A percentile compares a stretch with the other conserved stretches of the same genome.
These are phyloP conservation scores for Proctacanthus coquilletti DNA, from an alignment of 1,140 invertebrate species.

Conservation along the genomic window DNA sequence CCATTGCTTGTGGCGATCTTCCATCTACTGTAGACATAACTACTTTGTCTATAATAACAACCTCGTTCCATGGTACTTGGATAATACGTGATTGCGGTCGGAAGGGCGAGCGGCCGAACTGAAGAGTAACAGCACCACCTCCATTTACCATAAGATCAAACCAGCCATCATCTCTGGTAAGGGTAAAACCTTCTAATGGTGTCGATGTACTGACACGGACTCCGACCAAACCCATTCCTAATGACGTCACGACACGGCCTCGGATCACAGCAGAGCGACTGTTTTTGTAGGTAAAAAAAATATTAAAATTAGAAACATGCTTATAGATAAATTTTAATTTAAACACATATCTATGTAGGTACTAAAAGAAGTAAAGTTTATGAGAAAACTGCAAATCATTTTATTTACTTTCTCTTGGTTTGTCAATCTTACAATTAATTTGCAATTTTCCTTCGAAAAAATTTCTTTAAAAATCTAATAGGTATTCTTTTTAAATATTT, in stretches of 20 bases:
- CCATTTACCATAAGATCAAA: slow-evolving; percentile 96
- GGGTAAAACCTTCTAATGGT: slow-evolving; percentile 79
- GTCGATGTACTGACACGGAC: slow-evolving; percentile 85
- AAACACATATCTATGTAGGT: no score
- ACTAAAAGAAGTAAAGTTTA: no score
- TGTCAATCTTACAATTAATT: no score
- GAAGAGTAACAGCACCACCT: slow-evolving; percentile 84
- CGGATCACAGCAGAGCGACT: slow-evolving; percentile 93
- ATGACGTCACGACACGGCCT: slow-evolving; percentile 76
- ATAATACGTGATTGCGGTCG: slow-evolving; percentile 78
- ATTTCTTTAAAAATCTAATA: no score
- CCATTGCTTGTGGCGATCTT: slow-evolving; percentile 39
- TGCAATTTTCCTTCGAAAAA: no score
- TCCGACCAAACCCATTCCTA: slow-evolving; percentile 84
- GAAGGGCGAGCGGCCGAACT: slow-evolving; percentile 87
- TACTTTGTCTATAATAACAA: slow-evolving; percentile 77
- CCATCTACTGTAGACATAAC: slow-evolving; percentile 73
- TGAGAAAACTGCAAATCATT: no score
- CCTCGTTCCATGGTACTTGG: slow-evolving; percentile 93
- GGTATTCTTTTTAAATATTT: no score
- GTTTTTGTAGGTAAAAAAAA: slow-evolving; percentile 13
- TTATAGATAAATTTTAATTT: neutral
- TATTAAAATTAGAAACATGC: slow-evolving; percentile 9
- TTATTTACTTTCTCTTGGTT: no score
- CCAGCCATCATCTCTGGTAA: slow-evolving; percentile 82